Base-by-base conservation (phyloP, 2,113 vertebrate species). In the Megalops atlanticus region DNA sequence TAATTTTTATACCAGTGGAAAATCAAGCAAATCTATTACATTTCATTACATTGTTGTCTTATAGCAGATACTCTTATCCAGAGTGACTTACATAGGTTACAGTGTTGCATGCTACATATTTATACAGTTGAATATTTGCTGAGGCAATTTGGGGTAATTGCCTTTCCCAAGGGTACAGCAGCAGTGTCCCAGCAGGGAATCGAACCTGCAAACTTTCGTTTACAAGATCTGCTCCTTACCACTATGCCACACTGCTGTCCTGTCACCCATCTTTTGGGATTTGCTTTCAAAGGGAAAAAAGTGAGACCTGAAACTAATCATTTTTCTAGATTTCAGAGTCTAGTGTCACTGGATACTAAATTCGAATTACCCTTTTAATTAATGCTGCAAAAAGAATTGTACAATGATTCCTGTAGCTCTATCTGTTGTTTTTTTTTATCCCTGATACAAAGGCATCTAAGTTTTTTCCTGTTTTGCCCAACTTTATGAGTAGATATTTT, bases 341-440 rank as follows among this genome's bases (percentile, higher is more conserved):
- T 77, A 21, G n/a, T 41, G 2, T 81, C 33, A 36, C 36, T 45
- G 31, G 40, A 78, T 14, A 45, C 69, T 31, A 43, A 69, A 77
- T 38, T 27, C 40, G 21, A 16, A 75, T 43, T 68, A 24, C 11
- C 11, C 80, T 31, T 58, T 38, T 81, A 54, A 78, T 79, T 81
- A 82, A 52, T 40, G 38, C n/a, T 27, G 31, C 31, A 33, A 33
- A 69, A 69, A 27, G 6, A 33, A 69, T 33, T 31, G 5, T 69
- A 33, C 64, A 1, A n/a, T 49, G 45, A 49, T 49, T 49, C 45
- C 16, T 8, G 45, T 49, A 16, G 45, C 45, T 16, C 5, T 7
- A 33, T 15, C 27, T 69, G 24, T 69, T 69, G 27, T 33, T 68
- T 31, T 68, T 68, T 68, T 68, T 68, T 68, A 27, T n/a, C n/a